Evolutionary conservation across 2,888 invertebrate genomes (phyloP).

Genomic region (Apomyelois bistriatella): DNA sequence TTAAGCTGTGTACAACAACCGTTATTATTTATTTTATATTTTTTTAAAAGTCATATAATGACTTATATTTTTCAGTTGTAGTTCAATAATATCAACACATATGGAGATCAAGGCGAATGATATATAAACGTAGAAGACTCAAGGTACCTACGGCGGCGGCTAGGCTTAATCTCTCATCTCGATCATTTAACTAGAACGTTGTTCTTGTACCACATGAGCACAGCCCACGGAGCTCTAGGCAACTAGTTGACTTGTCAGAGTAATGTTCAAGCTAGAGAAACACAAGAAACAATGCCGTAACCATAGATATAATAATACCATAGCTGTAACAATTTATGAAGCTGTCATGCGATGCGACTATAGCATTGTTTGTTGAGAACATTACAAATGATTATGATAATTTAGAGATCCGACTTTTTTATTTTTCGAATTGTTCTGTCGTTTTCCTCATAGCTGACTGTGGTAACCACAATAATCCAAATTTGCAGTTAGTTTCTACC

Average conservation of each 20-base stretch:
- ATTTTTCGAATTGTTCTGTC: too few relatives aligned
- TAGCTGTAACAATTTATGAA: not conserved
- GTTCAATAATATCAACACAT: too few relatives aligned
- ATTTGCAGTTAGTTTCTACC: too few relatives aligned
- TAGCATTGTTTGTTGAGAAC: not conserved
- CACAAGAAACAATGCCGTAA: not conserved
- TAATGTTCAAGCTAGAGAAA: not conserved
- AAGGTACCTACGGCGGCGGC: not conserved
- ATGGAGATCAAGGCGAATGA: not conserved
- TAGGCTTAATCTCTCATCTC: slow-evolving; percentile 1
- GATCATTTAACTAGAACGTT: slow-evolving; percentile 11
- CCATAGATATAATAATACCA: too few relatives aligned
- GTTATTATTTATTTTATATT: too few relatives aligned
- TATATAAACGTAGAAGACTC: not conserved
- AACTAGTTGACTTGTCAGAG: slow-evolving; percentile 1
- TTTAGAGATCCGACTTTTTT: too few relatives aligned
- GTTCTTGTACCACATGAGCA: not conserved
- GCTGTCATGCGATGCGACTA: not conserved
- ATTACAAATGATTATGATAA: not conserved
- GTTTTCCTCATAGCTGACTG: too few relatives aligned
- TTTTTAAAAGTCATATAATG: too few relatives aligned
- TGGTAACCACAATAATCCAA: too few relatives aligned
- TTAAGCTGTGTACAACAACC: too few relatives aligned
- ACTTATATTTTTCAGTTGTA: too few relatives aligned
- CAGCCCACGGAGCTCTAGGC: not conserved